Evolutionary conservation across 2,113 vertebrate genomes (phyloP).

Genomic region (Corydoras maculifer): DNA sequence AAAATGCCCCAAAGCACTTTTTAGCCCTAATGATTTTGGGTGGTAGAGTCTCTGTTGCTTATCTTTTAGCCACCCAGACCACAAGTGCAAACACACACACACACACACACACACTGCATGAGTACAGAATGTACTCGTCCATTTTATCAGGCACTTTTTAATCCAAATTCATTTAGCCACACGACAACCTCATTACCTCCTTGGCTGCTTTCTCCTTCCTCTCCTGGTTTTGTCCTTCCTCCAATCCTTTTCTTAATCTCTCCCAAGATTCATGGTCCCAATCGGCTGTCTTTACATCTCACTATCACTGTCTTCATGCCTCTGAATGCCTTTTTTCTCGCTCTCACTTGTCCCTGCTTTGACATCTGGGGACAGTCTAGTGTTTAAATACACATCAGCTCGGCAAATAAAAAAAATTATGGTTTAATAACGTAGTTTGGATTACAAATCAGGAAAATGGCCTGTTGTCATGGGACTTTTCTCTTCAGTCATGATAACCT

Average conservation of each 20-base stretch:
- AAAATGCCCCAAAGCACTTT: slow-evolving; percentile 7
- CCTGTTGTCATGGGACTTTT: no score
- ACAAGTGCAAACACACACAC: slow-evolving; percentile 34
- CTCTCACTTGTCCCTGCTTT: no score
- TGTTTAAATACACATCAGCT: no score
- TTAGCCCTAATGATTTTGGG: slow-evolving; percentile 4
- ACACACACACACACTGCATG: slow-evolving; percentile 28
- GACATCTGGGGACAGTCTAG: no score
- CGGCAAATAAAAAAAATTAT: no score
- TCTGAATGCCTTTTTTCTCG: not conserved
- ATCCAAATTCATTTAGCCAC: slow-evolving; percentile 62
- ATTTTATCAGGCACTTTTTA: slow-evolving; percentile 57
- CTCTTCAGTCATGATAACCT: no score
- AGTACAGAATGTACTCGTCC: slow-evolving; percentile 45
- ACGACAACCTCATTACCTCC: slow-evolving; percentile 63
- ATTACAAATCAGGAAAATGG: no score
- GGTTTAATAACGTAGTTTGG: no score
- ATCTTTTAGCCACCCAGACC: slow-evolving; percentile 25
- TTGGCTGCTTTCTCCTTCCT: slow-evolving; percentile 35
- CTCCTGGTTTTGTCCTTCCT: slow-evolving; percentile 1
- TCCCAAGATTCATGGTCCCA: not conserved
- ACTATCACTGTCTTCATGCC: not conserved
- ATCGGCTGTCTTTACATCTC: not conserved
- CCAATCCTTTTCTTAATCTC: slow-evolving; percentile 3
- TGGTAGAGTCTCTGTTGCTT: slow-evolving; percentile 1